Percentiles rank a stretch among this genome's conserved stretches.
These are phyloP conservation scores for Chaetura pelagica DNA, from an alignment of 2,113 vertebrate species.

Conservation along the genomic window DNA sequence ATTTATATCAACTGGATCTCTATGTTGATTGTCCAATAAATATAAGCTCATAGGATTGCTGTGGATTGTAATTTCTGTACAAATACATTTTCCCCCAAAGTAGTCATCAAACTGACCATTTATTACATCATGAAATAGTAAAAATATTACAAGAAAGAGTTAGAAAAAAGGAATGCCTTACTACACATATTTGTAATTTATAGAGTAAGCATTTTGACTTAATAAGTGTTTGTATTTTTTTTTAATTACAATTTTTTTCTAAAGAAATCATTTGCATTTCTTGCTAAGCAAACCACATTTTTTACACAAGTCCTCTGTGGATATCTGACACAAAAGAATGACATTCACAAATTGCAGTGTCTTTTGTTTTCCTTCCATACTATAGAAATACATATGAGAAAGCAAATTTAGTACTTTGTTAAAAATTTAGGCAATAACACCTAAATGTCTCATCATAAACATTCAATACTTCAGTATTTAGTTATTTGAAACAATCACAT, in stretches of 20 bases:
- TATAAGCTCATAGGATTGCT: not conserved
- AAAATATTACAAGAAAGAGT: not conserved
- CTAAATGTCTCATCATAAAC: not conserved
- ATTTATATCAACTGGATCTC: not conserved
- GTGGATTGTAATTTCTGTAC: not conserved
- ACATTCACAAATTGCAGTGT: not conserved
- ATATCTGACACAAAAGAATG: not conserved
- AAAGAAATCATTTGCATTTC: not conserved
- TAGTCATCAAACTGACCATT: not conserved
- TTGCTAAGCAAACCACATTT: not conserved
- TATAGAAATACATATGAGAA: not conserved
- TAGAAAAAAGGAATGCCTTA: not conserved
- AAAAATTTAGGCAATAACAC: not conserved
- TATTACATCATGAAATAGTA: not conserved
- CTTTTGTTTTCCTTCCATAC: not conserved
- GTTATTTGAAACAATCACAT: not conserved
- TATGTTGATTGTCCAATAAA: conserved; percentile 12
- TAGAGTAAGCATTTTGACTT: not conserved
- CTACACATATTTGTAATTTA: not conserved
- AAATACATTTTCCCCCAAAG: not conserved
- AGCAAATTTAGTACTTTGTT: not conserved
- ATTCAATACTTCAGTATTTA: not conserved
- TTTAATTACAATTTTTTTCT: not conserved
- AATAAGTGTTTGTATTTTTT: not conserved
- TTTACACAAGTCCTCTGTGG: not conserved